A percentile compares a stretch with the other conserved stretches of the same genome.
Conservation (phyloP, 2,888 invertebrate genomes). For the Trissolcus japonicus region DNA sequence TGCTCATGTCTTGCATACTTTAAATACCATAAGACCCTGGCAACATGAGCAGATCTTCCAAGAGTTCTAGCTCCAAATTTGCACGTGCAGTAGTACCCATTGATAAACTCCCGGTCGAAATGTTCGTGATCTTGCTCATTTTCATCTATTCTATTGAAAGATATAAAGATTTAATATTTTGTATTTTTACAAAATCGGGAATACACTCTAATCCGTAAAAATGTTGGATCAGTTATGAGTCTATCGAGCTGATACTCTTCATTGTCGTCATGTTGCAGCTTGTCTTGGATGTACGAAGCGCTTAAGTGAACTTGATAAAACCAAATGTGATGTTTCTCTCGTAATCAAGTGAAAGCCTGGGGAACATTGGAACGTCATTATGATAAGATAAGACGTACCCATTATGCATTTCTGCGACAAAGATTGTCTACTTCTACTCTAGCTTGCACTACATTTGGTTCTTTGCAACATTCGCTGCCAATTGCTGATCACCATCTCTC, state of each 20-base stretch:
- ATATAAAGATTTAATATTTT: constrained; percentile 10
- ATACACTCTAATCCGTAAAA: constrained; percentile 27
- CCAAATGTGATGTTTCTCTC: constrained; percentile 31
- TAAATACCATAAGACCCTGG: constrained; percentile 8
- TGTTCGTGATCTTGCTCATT: not conserved
- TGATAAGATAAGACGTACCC: constrained; percentile 19
- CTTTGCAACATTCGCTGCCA: constrained; percentile 25
- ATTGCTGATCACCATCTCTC: constrained; percentile 16
- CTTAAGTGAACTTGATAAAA: constrained; percentile 27
- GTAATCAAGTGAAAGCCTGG: constrained; percentile 34
- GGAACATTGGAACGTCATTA: constrained; percentile 1
- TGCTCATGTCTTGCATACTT: not conserved
- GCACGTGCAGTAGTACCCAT: constrained; percentile 19
- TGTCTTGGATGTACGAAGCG: constrained; percentile 39
- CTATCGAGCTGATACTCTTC: constrained; percentile 38
- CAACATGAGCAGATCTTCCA: constrained; percentile 28
- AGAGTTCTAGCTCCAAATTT: constrained; percentile 16
- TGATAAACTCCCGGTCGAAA: not conserved
- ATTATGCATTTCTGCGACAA: constrained; percentile 34
- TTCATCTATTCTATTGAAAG: constrained; percentile 9
- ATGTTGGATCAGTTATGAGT: constrained; percentile 20
- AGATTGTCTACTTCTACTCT: constrained; percentile 42
- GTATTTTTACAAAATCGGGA: constrained; percentile 17
- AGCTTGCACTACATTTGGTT: constrained; percentile 40
- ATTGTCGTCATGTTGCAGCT: constrained; percentile 27